These are phyloP conservation scores for Drosophila leonis DNA, from an alignment of 2,888 invertebrate genomes.

Conservation along the genomic window DNA sequence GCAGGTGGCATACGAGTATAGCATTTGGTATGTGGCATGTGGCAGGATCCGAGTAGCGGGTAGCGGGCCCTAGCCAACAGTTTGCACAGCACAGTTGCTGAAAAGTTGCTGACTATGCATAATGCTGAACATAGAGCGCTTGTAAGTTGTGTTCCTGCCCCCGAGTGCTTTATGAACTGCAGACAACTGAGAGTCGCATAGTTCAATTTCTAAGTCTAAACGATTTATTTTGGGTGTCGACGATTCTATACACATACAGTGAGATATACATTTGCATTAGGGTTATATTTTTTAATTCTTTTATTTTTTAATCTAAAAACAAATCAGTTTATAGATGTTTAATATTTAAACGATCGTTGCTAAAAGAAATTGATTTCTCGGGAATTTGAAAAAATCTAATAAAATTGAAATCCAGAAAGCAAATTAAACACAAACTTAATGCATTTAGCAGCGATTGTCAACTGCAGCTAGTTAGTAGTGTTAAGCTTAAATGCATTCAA, in stretches of 20 bases:
- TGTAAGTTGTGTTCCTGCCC: slow-evolving; percentile 31
- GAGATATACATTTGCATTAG: no score
- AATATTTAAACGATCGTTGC: neutral
- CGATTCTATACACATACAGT: neutral
- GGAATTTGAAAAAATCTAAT: neutral
- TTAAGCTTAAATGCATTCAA: neutral
- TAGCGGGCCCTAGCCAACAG: slow-evolving; percentile 19
- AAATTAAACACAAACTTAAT: neutral
- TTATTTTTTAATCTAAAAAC: neutral
- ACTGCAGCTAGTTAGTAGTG: neutral
- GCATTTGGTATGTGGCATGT: neutral
- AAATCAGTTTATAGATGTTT: neutral
- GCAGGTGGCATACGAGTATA: neutral
- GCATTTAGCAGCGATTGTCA: neutral
- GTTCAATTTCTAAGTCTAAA: slow-evolving; percentile 21
- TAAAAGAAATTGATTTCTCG: neutral
- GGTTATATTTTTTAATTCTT: no score
- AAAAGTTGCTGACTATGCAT: slow-evolving; percentile 54
- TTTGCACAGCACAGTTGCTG: slow-evolving; percentile 47
- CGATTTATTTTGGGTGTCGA: neutral
- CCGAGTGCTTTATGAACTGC: slow-evolving; percentile 46
- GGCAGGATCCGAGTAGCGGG: neutral
- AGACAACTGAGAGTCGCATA: slow-evolving; percentile 34
- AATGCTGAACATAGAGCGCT: slow-evolving; percentile 18
- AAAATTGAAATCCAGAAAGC: neutral